Evolutionary conservation across 30 jellyfish, hydroid and myxozoan species (phyloP).

Genomic region (Turritopsis rubra): DNA sequence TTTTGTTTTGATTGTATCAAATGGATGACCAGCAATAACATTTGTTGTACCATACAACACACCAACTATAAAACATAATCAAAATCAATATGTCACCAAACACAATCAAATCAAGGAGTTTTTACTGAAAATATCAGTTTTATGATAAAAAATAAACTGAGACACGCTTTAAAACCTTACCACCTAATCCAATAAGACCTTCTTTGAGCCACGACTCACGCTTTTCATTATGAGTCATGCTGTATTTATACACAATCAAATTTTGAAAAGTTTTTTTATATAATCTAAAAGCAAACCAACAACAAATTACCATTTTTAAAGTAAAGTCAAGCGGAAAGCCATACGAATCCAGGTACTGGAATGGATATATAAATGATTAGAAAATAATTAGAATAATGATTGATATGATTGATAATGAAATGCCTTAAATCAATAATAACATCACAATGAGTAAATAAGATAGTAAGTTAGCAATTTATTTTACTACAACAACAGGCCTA

Average conservation of each 20-base stretch:
- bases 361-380: no score
- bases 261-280: no score
- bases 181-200: slow-evolving; percentile 76
- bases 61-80: slow-evolving; percentile 44
- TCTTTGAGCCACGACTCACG: slow-evolving; percentile 54
- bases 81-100: neutral
- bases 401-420: no score
- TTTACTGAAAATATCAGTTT: neutral
- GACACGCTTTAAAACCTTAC: slow-evolving; percentile 35
- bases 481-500: no score
- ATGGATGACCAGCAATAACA: slow-evolving; percentile 91
- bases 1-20: slow-evolving; percentile 81
- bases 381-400: no score
- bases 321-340: no score
- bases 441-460: no score
- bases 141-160: neutral
- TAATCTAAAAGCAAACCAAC: no score
- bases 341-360: no score
- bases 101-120: neutral
- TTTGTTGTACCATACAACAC: slow-evolving; percentile 79
- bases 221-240: slow-evolving; percentile 68
- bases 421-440: no score
- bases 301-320: no score
- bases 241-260: neutral
- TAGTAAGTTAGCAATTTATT: no score